These are phyloP conservation scores for Masnerella sp. DNA, from an alignment of 2,888 invertebrate genomes.

Conservation along the genomic window DNA sequence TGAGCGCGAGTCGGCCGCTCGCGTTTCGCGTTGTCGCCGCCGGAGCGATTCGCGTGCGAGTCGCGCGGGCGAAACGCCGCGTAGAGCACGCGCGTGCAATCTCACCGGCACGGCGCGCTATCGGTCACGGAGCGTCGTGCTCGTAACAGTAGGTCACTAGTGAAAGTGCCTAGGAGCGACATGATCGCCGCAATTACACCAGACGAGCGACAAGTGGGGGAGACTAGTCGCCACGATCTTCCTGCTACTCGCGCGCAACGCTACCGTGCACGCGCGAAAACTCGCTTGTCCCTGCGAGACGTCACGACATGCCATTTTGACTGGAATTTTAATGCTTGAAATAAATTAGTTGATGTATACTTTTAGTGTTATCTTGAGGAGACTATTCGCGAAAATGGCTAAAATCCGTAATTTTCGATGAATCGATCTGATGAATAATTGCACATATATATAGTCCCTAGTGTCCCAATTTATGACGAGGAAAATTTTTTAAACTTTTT, in stretches of 20 bases:
- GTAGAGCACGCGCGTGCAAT: constrained; percentile 26
- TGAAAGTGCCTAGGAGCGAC: constrained; percentile 74
- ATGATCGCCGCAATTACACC: constrained; percentile 72
- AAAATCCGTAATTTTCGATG: no score
- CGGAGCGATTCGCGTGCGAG: constrained; percentile 26
- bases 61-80: no score
- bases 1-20: constrained; percentile 30
- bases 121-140: constrained; percentile 63
- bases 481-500: no score
- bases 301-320: no score
- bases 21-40: constrained; percentile 33
- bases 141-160: constrained; percentile 75
- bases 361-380: no score
- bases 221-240: constrained; percentile 67
- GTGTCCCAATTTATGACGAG: no score
- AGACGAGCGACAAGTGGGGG: constrained; percentile 61
- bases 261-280: constrained; percentile 50
- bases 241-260: constrained; percentile 63
- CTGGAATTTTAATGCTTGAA: neutral
- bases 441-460: no score
- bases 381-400: no score
- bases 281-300: constrained; percentile 38
- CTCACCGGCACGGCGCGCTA: constrained; percentile 41
- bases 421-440: no score
- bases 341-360: no score